Conservation (phyloP, 1,140 invertebrate genomes). For the Monochamus saltuarius region DNA sequence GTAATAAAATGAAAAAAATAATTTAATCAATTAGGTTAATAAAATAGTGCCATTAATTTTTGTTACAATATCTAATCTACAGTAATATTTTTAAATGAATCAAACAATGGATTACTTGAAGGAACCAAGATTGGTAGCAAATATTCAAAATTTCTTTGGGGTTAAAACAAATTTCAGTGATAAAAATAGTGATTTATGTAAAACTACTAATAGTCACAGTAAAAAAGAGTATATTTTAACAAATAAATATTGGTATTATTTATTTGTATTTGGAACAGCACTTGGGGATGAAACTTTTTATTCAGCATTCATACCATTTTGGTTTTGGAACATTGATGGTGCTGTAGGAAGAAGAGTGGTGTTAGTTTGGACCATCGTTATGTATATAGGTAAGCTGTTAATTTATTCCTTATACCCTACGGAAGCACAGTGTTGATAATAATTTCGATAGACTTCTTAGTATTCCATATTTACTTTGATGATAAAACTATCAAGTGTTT, state of each 20-base stretch:
- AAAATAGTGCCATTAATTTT: too few species aligned
- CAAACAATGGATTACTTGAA: slow-evolving; percentile 62
- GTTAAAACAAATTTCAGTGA: slow-evolving; percentile 37
- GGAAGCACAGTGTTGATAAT: too few species aligned
- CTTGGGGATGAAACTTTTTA: slow-evolving; percentile 90
- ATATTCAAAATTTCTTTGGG: slow-evolving; percentile 73
- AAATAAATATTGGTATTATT: slow-evolving; percentile 84
- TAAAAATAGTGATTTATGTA: slow-evolving; percentile 35
- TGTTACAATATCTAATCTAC: too few species aligned
- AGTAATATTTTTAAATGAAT: too few species aligned
- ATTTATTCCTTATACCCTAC: too few species aligned
- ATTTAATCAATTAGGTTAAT: too few species aligned
- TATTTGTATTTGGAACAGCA: slow-evolving; percentile 80
- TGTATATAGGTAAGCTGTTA: slow-evolving; percentile 74
- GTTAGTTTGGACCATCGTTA: slow-evolving; percentile 80
- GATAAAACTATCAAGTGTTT: too few species aligned
- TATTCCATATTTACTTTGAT: neutral
- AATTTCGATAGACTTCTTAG: too few species aligned
- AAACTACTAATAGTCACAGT: slow-evolving; percentile 45
- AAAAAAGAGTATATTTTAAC: slow-evolving; percentile 58
- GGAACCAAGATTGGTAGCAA: slow-evolving; percentile 67
- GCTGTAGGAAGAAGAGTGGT: slow-evolving; percentile 77
- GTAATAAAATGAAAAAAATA: too few species aligned
- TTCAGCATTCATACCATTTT: slow-evolving; percentile 82
- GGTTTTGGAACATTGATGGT: slow-evolving; percentile 90